Conservation (phyloP, 2,888 invertebrate species). For the Syrphus vitripennis region DNA sequence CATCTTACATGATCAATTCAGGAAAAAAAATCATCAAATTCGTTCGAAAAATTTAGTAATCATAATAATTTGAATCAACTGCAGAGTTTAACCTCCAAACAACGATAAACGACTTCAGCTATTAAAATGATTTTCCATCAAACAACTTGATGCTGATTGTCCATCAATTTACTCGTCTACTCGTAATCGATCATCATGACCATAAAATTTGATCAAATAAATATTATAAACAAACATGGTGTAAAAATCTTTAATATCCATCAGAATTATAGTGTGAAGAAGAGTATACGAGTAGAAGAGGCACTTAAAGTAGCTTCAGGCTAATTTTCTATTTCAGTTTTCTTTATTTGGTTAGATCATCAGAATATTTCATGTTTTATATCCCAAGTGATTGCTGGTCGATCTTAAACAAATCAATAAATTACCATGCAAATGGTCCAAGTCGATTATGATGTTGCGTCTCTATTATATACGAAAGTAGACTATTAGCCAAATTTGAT, state of each 20-base stretch:
- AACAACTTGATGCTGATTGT: slow-evolving; percentile 18
- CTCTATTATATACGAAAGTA: background rate
- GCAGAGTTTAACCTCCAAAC: background rate
- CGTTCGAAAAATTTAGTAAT: background rate
- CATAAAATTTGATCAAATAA: slow-evolving; percentile 59
- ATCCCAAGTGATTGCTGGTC: slow-evolving; percentile 45
- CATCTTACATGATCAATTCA: background rate
- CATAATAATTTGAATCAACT: background rate
- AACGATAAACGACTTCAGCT: slow-evolving; percentile 28
- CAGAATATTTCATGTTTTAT: background rate
- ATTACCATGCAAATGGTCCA: slow-evolving; percentile 57
- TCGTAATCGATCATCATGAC: slow-evolving; percentile 61
- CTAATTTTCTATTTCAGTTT: background rate
- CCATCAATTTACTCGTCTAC: slow-evolving; percentile 42
- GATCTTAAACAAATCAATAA: background rate
- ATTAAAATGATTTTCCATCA: slow-evolving; percentile 39
- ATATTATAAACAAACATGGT: slow-evolving; percentile 48
- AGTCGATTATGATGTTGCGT: background rate
- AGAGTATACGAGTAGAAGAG: slow-evolving; percentile 5
- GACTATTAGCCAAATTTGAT: slow-evolving; percentile 43
- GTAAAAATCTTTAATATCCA: slow-evolving; percentile 12
- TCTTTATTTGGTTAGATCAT: slow-evolving; percentile 44
- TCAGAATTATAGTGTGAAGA: slow-evolving; percentile 24
- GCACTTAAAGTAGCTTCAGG: slow-evolving; percentile 41
- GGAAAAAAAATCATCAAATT: slow-evolving; percentile 17